Percentiles rank a stretch among this genome's conserved stretches.
Evolutionary conservation across 2,797 vertebrate species (phyloP).

Genomic region (Pelodytes ibericus): DNA sequence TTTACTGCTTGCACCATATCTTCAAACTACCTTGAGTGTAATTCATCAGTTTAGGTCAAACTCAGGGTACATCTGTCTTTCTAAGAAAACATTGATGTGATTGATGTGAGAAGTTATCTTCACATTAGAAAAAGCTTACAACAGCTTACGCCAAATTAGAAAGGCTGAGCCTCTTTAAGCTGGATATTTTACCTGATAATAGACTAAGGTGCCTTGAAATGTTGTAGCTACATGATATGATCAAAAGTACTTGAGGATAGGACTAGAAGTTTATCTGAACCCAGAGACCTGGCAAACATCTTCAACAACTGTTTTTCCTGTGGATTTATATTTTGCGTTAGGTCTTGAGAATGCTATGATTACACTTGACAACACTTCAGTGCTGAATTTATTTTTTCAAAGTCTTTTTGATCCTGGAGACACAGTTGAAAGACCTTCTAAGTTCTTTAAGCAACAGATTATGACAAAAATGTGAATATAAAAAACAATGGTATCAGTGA

Average conservation of each 20-base stretch:
- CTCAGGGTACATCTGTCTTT: background rate
- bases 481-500: no score
- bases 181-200: background rate
- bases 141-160: slow-evolving; percentile 3
- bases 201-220: background rate
- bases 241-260: background rate
- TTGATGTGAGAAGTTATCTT: slow-evolving; percentile 16
- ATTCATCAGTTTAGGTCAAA: slow-evolving; percentile 5
- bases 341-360: background rate
- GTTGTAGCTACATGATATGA: background rate
- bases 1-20: background rate
- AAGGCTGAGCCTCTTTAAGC: background rate
- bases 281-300: background rate
- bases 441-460: no score
- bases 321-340: background rate
- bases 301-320: background rate
- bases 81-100: slow-evolving; percentile 7
- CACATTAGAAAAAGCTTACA: slow-evolving; percentile 14
- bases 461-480: no score
- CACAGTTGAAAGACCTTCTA: no score
- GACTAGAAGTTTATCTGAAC: background rate
- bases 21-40: background rate
- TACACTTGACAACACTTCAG: no score
- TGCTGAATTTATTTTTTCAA: no score
- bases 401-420: no score